phyloP scores from a whole-genome alignment of 2,797 vertebrate species.

The Poecilia wingei region DNA sequence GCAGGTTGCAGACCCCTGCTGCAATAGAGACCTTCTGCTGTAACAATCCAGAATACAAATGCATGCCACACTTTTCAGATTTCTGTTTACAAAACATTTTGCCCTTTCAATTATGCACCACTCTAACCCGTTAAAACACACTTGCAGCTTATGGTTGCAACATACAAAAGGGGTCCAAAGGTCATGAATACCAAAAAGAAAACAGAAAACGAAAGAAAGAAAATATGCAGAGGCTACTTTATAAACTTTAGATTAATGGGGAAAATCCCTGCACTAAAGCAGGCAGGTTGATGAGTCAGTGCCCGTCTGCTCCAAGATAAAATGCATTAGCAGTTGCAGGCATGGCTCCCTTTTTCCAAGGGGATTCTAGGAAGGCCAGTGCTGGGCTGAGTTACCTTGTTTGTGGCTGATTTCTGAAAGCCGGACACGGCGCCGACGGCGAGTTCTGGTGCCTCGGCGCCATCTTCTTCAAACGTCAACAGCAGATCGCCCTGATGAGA shows the following conservation, averaged over 20 bases:
- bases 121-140: neutral
- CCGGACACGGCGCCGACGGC: constrained; percentile 81
- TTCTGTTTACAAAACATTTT: neutral
- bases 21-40: neutral
- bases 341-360: neutral
- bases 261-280: constrained; percentile 11
- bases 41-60: neutral
- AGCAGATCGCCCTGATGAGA: constrained; percentile 73
- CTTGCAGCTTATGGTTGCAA: neutral
- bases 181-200: neutral
- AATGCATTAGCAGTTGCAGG: constrained; percentile 2
- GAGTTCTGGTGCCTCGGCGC: constrained; percentile 83
- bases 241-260: neutral
- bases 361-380: constrained; percentile 1
- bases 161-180: neutral
- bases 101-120: neutral
- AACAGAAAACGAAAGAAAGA: neutral
- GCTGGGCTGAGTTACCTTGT: constrained; percentile 83
- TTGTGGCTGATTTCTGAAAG: constrained; percentile 78
- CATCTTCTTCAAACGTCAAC: constrained; percentile 87
- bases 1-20: too few species aligned
- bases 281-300: constrained; percentile 22
- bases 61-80: neutral
- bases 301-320: constrained; percentile 13
- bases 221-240: neutral